phyloP scores from a whole-genome alignment of 2,113 vertebrate genomes.

The Sigmodon hispidus region DNA sequence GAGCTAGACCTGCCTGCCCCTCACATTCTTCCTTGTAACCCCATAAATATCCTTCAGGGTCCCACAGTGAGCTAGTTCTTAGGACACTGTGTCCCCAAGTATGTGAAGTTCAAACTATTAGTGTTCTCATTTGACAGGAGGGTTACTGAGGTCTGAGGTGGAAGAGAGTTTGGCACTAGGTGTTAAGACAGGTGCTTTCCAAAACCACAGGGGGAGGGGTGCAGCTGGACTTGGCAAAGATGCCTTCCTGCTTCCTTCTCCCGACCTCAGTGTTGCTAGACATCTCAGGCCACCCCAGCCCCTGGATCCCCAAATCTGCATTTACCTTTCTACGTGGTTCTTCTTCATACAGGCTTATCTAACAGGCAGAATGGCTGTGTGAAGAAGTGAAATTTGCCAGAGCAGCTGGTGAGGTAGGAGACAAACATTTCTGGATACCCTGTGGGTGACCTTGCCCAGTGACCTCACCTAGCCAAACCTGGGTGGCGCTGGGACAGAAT shows the following conservation, averaged over 20 bases:
- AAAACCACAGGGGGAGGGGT: neutral
- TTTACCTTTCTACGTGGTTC: neutral
- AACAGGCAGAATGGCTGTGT: too few species aligned
- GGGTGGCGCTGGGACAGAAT: accelerated
- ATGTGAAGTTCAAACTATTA: neutral
- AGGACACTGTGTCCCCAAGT: accelerated
- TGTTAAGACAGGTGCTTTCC: neutral
- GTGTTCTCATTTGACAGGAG: neutral
- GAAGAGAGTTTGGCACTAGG: neutral
- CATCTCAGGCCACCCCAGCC: accelerated
- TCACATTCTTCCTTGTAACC: neutral
- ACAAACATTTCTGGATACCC: accelerated
- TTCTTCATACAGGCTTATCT: neutral
- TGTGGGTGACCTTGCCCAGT: neutral
- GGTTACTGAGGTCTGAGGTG: neutral
- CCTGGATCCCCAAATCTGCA: accelerated
- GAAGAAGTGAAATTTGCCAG: neutral
- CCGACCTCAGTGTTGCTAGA: neutral
- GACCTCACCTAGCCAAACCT: neutral
- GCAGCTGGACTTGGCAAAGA: neutral
- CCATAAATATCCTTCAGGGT: accelerated
- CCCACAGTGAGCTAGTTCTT: neutral
- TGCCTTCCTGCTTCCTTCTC: neutral
- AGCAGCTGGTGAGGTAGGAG: neutral
- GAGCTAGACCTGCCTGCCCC: neutral